Evolutionary conservation across 2,113 vertebrate genomes (phyloP).

Genomic region (Ageneiosus marmoratus): DNA sequence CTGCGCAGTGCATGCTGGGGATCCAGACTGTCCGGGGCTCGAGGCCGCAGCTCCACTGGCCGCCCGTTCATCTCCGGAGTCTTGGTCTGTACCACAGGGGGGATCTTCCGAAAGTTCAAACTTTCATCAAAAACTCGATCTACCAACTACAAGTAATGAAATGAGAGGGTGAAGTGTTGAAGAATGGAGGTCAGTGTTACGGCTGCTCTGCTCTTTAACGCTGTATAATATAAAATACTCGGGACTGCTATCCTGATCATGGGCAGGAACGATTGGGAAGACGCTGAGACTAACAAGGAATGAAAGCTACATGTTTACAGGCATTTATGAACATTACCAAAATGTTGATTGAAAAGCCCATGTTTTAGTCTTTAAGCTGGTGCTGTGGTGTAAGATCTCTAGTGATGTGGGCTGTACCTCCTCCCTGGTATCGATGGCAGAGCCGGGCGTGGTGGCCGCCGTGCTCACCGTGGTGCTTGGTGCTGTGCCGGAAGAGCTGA

Average conservation of each 20-base stretch:
- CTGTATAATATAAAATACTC: not conserved
- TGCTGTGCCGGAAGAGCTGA: conserved; percentile 97
- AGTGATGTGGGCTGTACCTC: conserved; percentile 82
- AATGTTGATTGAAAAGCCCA: not conserved
- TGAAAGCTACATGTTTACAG: conserved; percentile 1
- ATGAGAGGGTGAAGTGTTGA: conserved; percentile 25
- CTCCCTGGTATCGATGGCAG: conserved; percentile 99
- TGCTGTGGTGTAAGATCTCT: not conserved
- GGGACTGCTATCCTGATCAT: not conserved
- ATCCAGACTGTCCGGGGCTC: conserved; percentile 82
- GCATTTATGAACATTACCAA: not conserved
- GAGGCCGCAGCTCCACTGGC: conserved; percentile 80
- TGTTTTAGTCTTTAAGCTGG: not conserved
- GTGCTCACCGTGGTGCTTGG: conserved; percentile 99
- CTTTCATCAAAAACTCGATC: conserved; percentile 98
- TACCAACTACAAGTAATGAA: conserved; percentile 79
- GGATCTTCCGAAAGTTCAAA: conserved; percentile 97
- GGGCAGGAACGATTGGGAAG: not conserved
- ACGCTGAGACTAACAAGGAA: not conserved
- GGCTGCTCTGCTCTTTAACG: not conserved
- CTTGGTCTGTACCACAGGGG: conserved; percentile 85
- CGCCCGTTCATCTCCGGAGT: conserved; percentile 86
- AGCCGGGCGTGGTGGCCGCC: conserved; percentile 97
- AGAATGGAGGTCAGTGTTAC: conserved; percentile 37
- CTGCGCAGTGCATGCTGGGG: conserved; percentile 87